Evolutionary conservation across 2,888 invertebrate genomes (phyloP), one percentile per base, ranked within the genome.

Genomic region (Hanleya hanleyi): DNA sequence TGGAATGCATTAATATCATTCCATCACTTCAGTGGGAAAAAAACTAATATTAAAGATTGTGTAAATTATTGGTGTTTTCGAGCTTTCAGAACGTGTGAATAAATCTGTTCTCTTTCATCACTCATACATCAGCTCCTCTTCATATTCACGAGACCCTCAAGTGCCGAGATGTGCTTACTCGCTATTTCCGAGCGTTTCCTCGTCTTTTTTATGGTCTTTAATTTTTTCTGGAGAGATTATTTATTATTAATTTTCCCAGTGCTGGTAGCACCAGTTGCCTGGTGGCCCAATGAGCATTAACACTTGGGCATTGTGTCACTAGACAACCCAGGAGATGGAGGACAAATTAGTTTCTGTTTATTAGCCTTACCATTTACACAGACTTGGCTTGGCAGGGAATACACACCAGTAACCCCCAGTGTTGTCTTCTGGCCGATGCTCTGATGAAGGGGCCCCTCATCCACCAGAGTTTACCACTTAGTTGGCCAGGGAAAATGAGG

Each of bases 391-490:
- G 57, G 57, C 18, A 26, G 26, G 29, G 9, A 29, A 26, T 32
- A 22, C 22, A 22, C 32, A 4, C 57, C 32, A 57, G 7, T 57
- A 15, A 57, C 57, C 57, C 57, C 26, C 4, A 26, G 22, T 26
- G 22, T 22, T 29, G 57, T 57, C 29, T 57, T 57, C 57, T 57
- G 57, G 57, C 9, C 29, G 57, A 32, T 57, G 57, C 15, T 22
- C 57, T 29, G 32, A 2, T 4, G 4, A 4, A 4, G 57, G 57
- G 29, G 26, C n/a, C 18, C 2, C 57, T 15, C 57, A 29, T 57
- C 57, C 57, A 57, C 26, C 57, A 57, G 57, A 57, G 57, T 29
- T 57, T 57, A 29, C 22, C 57, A 57, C 57, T 57, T 57, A 57
- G 57, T 57, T 57, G 32, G 57, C 22, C 29, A 15, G 57, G 26